phyloP scores from a whole-genome alignment of 2,888 invertebrate genomes.

The Glyphotaelius pellucidus region DNA sequence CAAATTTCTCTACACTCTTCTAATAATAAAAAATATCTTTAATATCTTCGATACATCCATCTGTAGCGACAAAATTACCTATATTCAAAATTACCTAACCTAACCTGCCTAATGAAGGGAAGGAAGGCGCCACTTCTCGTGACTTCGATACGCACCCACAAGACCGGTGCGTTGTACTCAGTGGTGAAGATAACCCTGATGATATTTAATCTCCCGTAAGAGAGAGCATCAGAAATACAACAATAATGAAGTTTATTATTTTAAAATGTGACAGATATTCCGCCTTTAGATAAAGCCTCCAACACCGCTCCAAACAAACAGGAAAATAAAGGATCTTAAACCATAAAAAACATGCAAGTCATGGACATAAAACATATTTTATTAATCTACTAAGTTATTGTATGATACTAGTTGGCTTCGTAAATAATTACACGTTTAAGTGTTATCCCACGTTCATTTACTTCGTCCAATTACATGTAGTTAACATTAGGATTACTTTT shows the following conservation, averaged over 20 bases:
- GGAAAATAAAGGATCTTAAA: not conserved
- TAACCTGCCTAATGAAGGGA: too few species aligned
- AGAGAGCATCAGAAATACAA: not conserved
- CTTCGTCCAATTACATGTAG: not conserved
- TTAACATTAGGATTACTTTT: not conserved
- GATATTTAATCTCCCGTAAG: not conserved
- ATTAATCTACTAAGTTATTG: not conserved
- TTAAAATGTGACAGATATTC: not conserved
- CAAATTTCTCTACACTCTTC: too few species aligned
- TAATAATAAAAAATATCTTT: too few species aligned
- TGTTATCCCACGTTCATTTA: not conserved
- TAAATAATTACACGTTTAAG: slow-evolving; percentile 16
- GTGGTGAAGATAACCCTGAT: not conserved
- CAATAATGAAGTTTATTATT: not conserved
- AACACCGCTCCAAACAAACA: not conserved
- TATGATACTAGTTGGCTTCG: not conserved
- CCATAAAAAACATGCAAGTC: not conserved
- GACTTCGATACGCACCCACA: too few species aligned
- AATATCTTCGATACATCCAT: too few species aligned
- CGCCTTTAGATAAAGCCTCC: not conserved
- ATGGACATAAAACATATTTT: not conserved
- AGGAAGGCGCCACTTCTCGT: too few species aligned
- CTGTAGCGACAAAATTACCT: too few species aligned
- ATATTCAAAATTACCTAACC: too few species aligned
- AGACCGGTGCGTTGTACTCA: too few species aligned